Evolutionary conservation across 2,797 vertebrate genomes (phyloP).

Genomic region (Sylvilagus floridanus): DNA sequence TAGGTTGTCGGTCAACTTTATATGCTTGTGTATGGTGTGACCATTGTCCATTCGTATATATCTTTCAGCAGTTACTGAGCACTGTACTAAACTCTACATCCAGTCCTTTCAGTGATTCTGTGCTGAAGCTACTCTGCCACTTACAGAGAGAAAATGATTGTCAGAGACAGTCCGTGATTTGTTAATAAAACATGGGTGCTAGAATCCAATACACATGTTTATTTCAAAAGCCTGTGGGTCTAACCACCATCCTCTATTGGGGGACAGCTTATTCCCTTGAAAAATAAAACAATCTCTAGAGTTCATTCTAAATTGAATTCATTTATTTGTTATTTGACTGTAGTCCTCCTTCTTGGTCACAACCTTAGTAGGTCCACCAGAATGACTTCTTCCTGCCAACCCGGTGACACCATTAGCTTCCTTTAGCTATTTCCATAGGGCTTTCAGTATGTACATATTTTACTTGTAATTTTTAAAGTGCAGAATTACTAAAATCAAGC

Average conservation of each 20-base stretch:
- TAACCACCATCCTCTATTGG: not conserved
- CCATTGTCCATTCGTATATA: not conserved
- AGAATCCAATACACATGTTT: not conserved
- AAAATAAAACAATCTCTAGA: not conserved
- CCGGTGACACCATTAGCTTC: not conserved
- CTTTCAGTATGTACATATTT: not conserved
- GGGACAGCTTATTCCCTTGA: not conserved
- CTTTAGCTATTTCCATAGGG: not conserved
- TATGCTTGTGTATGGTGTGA: not conserved
- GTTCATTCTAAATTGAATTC: not conserved
- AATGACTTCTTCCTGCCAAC: not conserved
- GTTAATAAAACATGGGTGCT: not conserved
- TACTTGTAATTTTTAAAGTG: not conserved
- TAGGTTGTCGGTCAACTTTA: not conserved
- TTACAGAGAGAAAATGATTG: not conserved
- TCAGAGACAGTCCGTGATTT: not conserved
- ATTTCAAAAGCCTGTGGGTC: not conserved
- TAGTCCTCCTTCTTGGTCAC: not conserved
- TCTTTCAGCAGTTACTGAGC: not conserved
- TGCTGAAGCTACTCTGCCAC: not conserved
- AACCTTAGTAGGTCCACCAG: not conserved
- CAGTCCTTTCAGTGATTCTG: not conserved
- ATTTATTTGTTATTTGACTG: not conserved
- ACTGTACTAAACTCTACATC: not conserved
- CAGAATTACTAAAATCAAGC: conserved; percentile 3